Percentiles rank a stretch among this genome's conserved stretches.
phyloP scores from a whole-genome alignment of 2,113 vertebrate genomes.

The Ciconia maguari region DNA sequence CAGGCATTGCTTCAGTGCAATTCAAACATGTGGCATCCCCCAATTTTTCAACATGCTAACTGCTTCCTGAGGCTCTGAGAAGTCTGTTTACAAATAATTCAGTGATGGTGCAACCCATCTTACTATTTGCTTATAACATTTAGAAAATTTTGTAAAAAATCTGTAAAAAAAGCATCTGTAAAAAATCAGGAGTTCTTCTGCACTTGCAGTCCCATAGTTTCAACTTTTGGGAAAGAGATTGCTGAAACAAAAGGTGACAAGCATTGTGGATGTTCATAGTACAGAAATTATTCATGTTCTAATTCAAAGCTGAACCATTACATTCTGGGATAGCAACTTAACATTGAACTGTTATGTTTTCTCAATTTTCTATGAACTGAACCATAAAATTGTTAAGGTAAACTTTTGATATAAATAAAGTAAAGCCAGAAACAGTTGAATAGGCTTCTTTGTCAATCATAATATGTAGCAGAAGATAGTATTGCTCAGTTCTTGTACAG shows the following conservation, averaged over 20 bases:
- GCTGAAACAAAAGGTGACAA: background rate
- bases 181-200: background rate
- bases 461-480: background rate
- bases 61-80: background rate
- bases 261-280: background rate
- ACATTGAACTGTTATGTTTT: background rate
- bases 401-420: background rate
- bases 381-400: background rate
- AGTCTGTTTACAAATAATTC: background rate
- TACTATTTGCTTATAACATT: background rate
- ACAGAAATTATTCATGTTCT: background rate
- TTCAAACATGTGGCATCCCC: background rate
- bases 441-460: background rate
- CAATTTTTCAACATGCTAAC: background rate
- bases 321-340: background rate
- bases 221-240: background rate
- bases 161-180: no score
- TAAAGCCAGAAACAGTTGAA: background rate
- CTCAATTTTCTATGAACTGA: background rate
- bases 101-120: background rate
- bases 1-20: background rate
- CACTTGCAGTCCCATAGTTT: background rate
- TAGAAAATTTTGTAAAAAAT: background rate
- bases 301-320: background rate
- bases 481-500: background rate